These are phyloP conservation scores for Conus betulinus DNA, from an alignment of 1,140 invertebrate genomes.

Conservation along the genomic window DNA sequence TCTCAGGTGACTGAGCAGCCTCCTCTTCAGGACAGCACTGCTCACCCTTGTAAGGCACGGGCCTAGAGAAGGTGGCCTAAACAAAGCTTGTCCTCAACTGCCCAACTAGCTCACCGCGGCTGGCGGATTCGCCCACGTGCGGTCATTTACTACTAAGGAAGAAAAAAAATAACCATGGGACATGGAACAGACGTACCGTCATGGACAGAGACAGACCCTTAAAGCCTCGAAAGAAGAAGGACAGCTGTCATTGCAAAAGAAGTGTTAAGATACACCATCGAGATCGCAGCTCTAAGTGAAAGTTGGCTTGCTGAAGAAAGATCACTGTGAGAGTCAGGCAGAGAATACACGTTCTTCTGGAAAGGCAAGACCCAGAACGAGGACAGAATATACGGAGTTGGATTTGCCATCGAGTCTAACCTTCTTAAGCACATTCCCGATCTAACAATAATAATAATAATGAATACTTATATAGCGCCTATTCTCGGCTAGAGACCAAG, in stretches of 20 bases:
- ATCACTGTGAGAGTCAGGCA: background rate
- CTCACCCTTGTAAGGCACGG: too few species aligned
- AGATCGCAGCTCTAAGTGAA: slow-evolving; percentile 39
- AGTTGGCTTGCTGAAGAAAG: slow-evolving; percentile 35
- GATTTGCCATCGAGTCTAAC: slow-evolving; percentile 30
- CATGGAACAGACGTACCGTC: slow-evolving; percentile 30
- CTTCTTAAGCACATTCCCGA: slow-evolving; percentile 1
- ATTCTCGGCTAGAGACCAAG: too few species aligned
- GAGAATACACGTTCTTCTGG: slow-evolving; percentile 44
- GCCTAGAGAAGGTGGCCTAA: background rate
- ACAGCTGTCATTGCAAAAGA: slow-evolving; percentile 38
- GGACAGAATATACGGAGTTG: slow-evolving; percentile 20
- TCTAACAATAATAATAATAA: too few species aligned
- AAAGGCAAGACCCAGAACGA: slow-evolving; percentile 24
- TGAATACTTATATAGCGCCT: too few species aligned
- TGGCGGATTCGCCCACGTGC: background rate
- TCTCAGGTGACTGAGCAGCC: background rate
- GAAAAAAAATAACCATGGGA: slow-evolving; percentile 1
- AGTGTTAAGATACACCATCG: slow-evolving; percentile 34
- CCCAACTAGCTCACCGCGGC: background rate
- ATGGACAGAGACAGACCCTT: slow-evolving; percentile 11
- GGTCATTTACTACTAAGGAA: background rate
- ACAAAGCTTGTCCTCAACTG: background rate
- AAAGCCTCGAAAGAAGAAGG: slow-evolving; percentile 30
- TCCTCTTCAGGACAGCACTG: too few species aligned